Evolutionary conservation across 2,113 vertebrate species (phyloP), one percentile per base, ranked within the genome.

Genomic region (Hemibagrus wyckioides): DNA sequence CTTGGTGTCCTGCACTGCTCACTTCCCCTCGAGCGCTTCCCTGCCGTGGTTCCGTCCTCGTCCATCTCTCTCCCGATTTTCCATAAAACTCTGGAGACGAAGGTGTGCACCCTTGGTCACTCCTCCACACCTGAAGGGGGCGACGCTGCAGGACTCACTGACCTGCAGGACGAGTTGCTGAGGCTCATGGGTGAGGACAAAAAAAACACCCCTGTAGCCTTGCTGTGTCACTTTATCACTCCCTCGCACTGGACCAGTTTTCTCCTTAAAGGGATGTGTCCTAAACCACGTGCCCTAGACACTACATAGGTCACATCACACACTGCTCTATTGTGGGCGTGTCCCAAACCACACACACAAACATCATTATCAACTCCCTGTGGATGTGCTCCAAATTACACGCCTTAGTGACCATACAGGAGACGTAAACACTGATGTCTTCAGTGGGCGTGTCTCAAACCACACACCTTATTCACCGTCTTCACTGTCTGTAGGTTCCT

Each of bases 101-200:
- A 92, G 13, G 98, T 96, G 96, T 92, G 83, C 6, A 93, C 94
- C 87, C 92, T 96, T 76, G 98, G 97, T 88, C 93, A 92, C 84
- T 90, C 88, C 0, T 94, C 94, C 30, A 83, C 94, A 2, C 86
- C 94, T 30, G 90, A 87, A 0, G 54, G 82, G 21, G 84, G 90
- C 21, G 89, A 0, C 0, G 23, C 91, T 6, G 80, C 91, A 23
- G 89, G 85, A 41, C 94, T 97, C 83, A 97, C 94, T 30, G 92
- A 95, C 0, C 90, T 98, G 33, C 98, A 99, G 94, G 95, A 93
- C 73, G 98, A 99, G 88, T 95, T 99, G 50, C 96, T 99, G 88
- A 91, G 90, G n/a, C 85, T 99, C 76, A 97, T 99, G 97, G 97
- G 95, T 90, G 80, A 77, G 82, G 76, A 59, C 50, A 4, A 25